Evolutionary conservation across 2,888 invertebrate species (phyloP).

Genomic region (Caenorhabditis imperialis): DNA sequence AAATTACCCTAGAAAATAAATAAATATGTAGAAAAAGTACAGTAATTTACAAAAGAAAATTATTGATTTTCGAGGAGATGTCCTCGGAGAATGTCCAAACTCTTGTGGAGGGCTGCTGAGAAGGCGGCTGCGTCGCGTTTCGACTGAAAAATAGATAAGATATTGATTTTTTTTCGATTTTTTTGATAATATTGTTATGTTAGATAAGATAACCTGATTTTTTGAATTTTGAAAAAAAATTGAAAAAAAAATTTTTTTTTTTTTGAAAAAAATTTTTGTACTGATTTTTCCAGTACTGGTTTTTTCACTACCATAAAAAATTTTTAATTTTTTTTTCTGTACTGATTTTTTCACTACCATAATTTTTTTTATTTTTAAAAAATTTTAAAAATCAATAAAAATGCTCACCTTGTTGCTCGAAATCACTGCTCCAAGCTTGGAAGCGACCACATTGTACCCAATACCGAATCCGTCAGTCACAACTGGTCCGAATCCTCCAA

Average conservation of each 20-base stretch:
- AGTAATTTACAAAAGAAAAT: not conserved
- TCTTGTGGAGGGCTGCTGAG: constrained; percentile 76
- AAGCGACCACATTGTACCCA: constrained; percentile 89
- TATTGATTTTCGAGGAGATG: constrained; percentile 70
- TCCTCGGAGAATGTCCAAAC: constrained; percentile 84
- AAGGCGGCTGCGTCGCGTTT: constrained; percentile 66
- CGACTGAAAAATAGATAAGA: constrained; percentile 61
- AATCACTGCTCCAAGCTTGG: constrained; percentile 87
- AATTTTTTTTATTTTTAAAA: too few species aligned
- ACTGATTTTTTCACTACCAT: too few species aligned
- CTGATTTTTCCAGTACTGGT: too few species aligned
- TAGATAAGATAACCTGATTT: not conserved
- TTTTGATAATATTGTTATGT: too few species aligned
- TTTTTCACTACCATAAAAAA: too few species aligned
- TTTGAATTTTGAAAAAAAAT: constrained; percentile 9
- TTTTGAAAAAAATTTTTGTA: too few species aligned
- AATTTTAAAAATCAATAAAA: too few species aligned
- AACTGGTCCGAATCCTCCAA: constrained; percentile 92
- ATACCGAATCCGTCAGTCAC: constrained; percentile 91
- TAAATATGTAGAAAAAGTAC: not conserved
- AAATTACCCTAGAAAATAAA: constrained; percentile 13
- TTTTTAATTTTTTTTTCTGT: too few species aligned
- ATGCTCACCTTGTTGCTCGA: constrained; percentile 83
- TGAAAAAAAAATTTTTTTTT: constrained; percentile 6
- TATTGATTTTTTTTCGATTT: too few species aligned